Percentiles rank a stretch among this genome's conserved stretches.
Conservation (phyloP, 2,888 invertebrate genomes). For the Erebia palarica region DNA sequence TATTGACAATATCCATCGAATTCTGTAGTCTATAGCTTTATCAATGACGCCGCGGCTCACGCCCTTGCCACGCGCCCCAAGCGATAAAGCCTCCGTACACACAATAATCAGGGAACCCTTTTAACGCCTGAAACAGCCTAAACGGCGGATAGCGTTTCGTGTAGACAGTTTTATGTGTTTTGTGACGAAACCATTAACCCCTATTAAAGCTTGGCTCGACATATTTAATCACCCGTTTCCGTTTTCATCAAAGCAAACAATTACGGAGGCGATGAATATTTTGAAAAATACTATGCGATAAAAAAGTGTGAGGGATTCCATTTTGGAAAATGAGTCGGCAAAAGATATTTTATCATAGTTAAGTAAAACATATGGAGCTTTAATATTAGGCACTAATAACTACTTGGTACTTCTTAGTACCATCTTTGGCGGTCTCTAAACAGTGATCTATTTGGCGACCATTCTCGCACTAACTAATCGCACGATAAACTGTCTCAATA, state of each 20-base stretch:
- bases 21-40: conserved; percentile 14
- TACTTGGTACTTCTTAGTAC: too few species aligned
- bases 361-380: too few species aligned
- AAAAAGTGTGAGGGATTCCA: too few species aligned
- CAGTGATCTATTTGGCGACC: too few species aligned
- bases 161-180: conserved; percentile 36
- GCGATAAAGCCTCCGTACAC: conserved; percentile 41
- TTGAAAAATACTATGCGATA: too few species aligned
- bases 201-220: conserved; percentile 1
- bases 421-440: too few species aligned
- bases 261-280: background rate
- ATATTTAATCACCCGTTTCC: conserved; percentile 1
- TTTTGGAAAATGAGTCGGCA: too few species aligned
- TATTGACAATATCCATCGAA: background rate
- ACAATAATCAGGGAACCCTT: conserved; percentile 41
- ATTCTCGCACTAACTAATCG: too few species aligned
- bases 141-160: conserved; percentile 34
- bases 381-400: too few species aligned
- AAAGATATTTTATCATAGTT: too few species aligned
- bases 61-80: conserved; percentile 33
- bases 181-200: conserved; percentile 20
- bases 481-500: too few species aligned
- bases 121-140: conserved; percentile 37
- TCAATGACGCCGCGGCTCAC: conserved; percentile 32
- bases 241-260: background rate